phyloP scores from a whole-genome alignment of 2,113 vertebrate species.

The Corydoras maculifer region DNA sequence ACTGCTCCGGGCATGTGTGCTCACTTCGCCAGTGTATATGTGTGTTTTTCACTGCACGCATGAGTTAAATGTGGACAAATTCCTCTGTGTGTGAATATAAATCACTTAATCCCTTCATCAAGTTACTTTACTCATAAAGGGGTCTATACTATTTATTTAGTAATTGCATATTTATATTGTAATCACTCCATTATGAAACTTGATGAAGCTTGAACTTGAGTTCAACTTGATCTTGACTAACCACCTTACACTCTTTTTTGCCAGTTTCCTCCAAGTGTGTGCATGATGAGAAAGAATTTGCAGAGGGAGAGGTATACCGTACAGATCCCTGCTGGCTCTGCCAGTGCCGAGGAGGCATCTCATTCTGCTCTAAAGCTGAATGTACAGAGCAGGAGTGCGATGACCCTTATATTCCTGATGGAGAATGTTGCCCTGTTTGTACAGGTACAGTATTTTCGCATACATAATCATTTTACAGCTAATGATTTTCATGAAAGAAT shows the following conservation, averaged over 20 bases:
- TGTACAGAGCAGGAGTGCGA: conserved; percentile 69
- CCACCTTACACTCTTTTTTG: neutral
- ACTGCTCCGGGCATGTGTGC: too few relatives aligned
- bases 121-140: too few relatives aligned
- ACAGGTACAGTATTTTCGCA: conserved; percentile 54
- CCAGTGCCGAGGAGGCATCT: conserved; percentile 72
- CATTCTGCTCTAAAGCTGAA: conserved; percentile 73
- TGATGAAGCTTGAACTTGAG: neutral
- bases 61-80: too few relatives aligned
- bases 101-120: too few relatives aligned
- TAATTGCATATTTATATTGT: too few relatives aligned
- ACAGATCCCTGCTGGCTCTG: conserved; percentile 75
- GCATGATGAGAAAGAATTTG: conserved; percentile 63
- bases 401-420: conserved; percentile 72
- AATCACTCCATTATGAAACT: too few relatives aligned
- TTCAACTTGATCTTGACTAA: neutral
- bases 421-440: conserved; percentile 74
- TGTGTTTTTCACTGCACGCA: too few relatives aligned
- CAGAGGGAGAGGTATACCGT: conserved; percentile 69
- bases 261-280: conserved; percentile 64
- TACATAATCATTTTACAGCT: too few relatives aligned
- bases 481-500: too few relatives aligned
- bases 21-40: too few relatives aligned
- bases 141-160: too few relatives aligned
- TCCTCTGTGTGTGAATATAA: too few relatives aligned